Conservation (phyloP, 1,140 invertebrate genomes). For the Rhynchophorus ferrugineus region DNA sequence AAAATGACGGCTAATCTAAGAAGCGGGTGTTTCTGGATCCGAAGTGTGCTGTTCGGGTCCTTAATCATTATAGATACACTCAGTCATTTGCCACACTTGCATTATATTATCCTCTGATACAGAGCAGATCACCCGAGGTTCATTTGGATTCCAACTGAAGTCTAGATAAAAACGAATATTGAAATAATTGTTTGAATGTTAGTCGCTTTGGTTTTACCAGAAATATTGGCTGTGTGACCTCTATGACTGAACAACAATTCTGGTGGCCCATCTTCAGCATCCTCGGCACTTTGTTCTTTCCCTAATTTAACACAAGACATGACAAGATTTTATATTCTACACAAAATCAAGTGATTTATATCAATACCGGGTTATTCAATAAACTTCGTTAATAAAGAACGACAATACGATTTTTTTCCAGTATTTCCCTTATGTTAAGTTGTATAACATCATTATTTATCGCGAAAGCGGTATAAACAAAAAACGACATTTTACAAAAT, state of each 20-base stretch:
- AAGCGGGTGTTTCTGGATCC: slow-evolving; percentile 61
- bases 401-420: too few relatives aligned
- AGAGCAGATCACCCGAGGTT: slow-evolving; percentile 99
- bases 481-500: too few relatives aligned
- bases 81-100: slow-evolving; percentile 99
- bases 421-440: too few relatives aligned
- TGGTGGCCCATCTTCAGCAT: slow-evolving; percentile 98
- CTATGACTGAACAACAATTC: slow-evolving; percentile 97
- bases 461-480: too few relatives aligned
- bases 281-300: slow-evolving; percentile 91
- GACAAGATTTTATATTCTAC: too few relatives aligned
- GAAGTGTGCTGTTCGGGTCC: slow-evolving; percentile 85
- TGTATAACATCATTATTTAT: too few relatives aligned
- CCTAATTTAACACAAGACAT: slow-evolving; percentile 4
- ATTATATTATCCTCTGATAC: slow-evolving; percentile 99
- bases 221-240: slow-evolving; percentile 98
- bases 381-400: too few relatives aligned
- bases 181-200: too few relatives aligned
- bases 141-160: slow-evolving; percentile 99
- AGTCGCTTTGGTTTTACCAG: slow-evolving; percentile 34
- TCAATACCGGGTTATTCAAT: too few relatives aligned
- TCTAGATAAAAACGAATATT: too few relatives aligned
- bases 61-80: slow-evolving; percentile 99
- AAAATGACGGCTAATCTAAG: too few relatives aligned
- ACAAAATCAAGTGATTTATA: too few relatives aligned